Evolutionary conservation across 2,113 vertebrate species (phyloP), one percentile per base, ranked within the genome.

Genomic region (Indri indri): DNA sequence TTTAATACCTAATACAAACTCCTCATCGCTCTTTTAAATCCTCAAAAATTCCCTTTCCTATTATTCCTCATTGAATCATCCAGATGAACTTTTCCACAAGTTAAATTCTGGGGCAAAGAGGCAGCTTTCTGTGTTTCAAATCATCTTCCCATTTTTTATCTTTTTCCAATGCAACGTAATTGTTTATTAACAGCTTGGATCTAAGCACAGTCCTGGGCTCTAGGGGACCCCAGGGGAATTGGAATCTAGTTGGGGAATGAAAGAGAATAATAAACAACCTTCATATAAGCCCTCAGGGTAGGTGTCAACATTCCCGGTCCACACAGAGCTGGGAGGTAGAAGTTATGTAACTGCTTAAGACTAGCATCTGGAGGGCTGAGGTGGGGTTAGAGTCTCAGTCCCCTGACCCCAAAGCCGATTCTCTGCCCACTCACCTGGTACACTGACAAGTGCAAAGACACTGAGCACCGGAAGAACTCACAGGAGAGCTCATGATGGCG

Each of bases 21-120:
- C 66, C 57, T 45, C 76, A 32, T 47, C 18, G 0, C 42, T 91
- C 20, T 13, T 42, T 17, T 4, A 5, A 6, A 20, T 17, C 7
- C 27, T 8, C 0, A 10, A 13, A 42, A 71, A 73, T 57, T 17
- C 59, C 82, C 20, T 45, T 27, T 17, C 23, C 52, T 87, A 1
- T 54, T 61, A 23, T 88, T 81, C 52, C 27, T 80, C 88, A 70
- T 59, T 61, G 3, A 16, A n/a, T 81, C 54, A 40, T 47, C 50
- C 87, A 61, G 70, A 85, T 45, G 73, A 63, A 65, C 47, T 82
- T 96, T 59, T 83, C 71, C 47, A 81, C 34, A 90, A 91, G 92
- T 63, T 93, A 94, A 81, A 52, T 76, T 85, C 65, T 34, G 37
- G 52, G 37, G 54, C 1, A 37, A 70, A 70, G 52, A 57, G 40